Evolutionary conservation across 2,888 invertebrate species (phyloP).

Genomic region (Drosophila antonietae): DNA sequence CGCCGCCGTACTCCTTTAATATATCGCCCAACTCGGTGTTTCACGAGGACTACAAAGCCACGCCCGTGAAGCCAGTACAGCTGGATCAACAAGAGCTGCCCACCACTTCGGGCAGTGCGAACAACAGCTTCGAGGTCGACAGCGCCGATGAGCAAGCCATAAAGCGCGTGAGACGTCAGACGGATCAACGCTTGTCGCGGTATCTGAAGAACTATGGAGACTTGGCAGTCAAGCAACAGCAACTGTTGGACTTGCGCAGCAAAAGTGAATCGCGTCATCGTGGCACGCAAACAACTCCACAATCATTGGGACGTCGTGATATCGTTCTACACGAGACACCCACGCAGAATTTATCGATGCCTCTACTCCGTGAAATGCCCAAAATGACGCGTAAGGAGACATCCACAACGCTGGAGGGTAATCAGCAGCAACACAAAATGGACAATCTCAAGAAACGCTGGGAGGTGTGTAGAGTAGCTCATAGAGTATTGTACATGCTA

Average conservation of each 20-base stretch:
- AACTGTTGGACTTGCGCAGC: slow-evolving; percentile 45
- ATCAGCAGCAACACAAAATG: slow-evolving; percentile 58
- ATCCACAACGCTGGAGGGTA: slow-evolving; percentile 26
- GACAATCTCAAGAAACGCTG: slow-evolving; percentile 85
- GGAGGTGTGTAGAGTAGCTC: slow-evolving; percentile 83
- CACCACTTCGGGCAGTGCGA: slow-evolving; percentile 51
- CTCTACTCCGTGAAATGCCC: slow-evolving; percentile 87
- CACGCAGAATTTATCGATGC: slow-evolving; percentile 86
- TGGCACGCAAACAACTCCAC: slow-evolving; percentile 81
- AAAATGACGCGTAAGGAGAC: slow-evolving; percentile 81
- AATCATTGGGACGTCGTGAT: slow-evolving; percentile 72
- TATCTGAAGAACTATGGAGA: slow-evolving; percentile 83
- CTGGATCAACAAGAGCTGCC: slow-evolving; percentile 59
- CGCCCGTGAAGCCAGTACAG: slow-evolving; percentile 51
- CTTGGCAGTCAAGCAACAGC: slow-evolving; percentile 62
- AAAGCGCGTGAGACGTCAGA: slow-evolving; percentile 76
- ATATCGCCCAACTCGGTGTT: slow-evolving; percentile 81
- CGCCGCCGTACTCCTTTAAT: slow-evolving; percentile 75
- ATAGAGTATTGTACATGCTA: background rate
- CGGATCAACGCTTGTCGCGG: slow-evolving; percentile 77
- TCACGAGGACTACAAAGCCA: slow-evolving; percentile 70
- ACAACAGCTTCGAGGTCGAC: slow-evolving; percentile 69
- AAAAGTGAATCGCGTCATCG: slow-evolving; percentile 76
- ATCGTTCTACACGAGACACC: slow-evolving; percentile 73
- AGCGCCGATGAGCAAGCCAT: slow-evolving; percentile 71